A percentile compares a stretch with the other conserved stretches of the same genome.
These are phyloP conservation scores for Rousettus leschenaultii DNA, from an alignment of 2,113 vertebrate genomes.

Conservation along the genomic window DNA sequence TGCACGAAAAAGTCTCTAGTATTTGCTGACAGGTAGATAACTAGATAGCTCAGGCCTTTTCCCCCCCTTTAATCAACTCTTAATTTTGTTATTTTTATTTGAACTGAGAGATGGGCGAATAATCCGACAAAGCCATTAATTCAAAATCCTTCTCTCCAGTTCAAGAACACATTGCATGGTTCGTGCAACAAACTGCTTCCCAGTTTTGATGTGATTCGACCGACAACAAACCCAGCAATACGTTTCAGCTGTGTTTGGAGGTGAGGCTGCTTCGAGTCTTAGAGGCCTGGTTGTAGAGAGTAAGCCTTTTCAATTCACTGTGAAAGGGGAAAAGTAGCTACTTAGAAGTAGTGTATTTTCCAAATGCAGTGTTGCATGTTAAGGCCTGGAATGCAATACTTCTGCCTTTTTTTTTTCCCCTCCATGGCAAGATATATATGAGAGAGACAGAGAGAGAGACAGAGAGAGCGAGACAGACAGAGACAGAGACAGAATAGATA, in stretches of 20 bases:
- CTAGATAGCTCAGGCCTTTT: background rate
- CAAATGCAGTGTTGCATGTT: background rate
- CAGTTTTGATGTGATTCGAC: background rate
- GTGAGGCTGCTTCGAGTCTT: background rate
- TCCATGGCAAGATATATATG: background rate
- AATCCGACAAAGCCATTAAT: background rate
- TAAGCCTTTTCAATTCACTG: background rate
- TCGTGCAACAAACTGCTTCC: background rate
- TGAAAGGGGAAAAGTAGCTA: background rate
- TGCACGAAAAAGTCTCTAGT: background rate
- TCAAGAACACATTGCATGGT: background rate
- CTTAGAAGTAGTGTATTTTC: background rate
- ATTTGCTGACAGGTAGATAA: background rate
- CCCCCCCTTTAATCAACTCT: background rate
- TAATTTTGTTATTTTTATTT: background rate
- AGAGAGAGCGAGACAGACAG: no score
- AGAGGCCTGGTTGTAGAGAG: background rate
- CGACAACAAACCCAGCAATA: background rate
- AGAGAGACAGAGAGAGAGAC: no score
- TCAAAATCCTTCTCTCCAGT: background rate
- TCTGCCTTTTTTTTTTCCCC: background rate
- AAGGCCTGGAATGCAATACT: background rate
- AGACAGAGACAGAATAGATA: no score
- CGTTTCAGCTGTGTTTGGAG: background rate
- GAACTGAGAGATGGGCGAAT: background rate